Conservation (phyloP, 2,113 vertebrate genomes). For the Empidonax alnorum region DNA sequence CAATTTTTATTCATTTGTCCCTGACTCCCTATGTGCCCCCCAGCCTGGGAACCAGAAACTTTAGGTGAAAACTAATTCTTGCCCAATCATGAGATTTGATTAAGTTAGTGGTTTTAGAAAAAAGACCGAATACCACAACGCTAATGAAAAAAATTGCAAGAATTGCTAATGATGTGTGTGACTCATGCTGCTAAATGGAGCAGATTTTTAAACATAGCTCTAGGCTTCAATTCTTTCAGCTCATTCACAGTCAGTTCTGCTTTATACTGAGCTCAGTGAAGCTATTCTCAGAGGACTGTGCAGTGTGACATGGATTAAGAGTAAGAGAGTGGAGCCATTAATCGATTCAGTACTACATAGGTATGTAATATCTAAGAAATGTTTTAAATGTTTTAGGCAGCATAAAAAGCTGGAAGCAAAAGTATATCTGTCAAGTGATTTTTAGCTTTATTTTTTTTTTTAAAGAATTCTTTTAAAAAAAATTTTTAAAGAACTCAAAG, state of each 20-base stretch:
- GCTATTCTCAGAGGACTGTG: constrained; percentile 21
- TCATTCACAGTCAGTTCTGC: constrained; percentile 39
- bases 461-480: background rate
- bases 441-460: background rate
- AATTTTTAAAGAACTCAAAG: background rate
- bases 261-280: constrained; percentile 35
- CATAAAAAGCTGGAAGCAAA: background rate
- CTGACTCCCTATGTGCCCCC: background rate
- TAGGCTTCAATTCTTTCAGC: constrained; percentile 45
- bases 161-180: constrained; percentile 29
- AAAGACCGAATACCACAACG: background rate
- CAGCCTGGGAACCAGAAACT: background rate
- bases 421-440: background rate
- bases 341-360: background rate
- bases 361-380: constrained; percentile 10
- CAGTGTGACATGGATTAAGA: background rate
- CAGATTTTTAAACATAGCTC: constrained; percentile 60
- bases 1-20: background rate
- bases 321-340: background rate
- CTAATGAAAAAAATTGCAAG: constrained; percentile 27
- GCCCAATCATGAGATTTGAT: background rate
- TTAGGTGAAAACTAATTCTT: background rate
- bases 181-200: constrained; percentile 60
- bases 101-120: background rate
- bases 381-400: background rate